Conservation (phyloP, 2,113 vertebrate genomes). For the Mormoops blainvillei region DNA sequence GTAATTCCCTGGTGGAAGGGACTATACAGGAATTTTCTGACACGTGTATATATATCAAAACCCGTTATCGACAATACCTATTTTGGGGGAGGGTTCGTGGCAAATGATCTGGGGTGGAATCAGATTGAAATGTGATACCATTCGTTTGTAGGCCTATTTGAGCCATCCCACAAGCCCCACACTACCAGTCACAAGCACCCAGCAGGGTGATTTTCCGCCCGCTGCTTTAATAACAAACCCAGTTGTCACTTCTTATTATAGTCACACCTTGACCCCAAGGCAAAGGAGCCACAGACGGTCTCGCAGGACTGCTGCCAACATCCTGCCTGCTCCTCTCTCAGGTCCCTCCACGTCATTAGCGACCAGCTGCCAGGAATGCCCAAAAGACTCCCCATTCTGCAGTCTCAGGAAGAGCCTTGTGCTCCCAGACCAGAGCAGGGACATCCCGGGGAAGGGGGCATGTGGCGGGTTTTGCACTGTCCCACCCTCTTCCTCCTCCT, state of each 20-base stretch:
- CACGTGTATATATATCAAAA: not conserved
- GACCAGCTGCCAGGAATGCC: slow-evolving; percentile 13
- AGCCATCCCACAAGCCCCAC: not conserved
- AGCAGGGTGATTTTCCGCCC: not conserved
- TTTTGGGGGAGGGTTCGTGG: not conserved
- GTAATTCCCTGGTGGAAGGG: not conserved
- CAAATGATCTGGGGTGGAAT: not conserved
- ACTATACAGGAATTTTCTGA: not conserved
- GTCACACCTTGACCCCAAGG: slow-evolving; percentile 62
- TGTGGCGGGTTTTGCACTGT: not conserved
- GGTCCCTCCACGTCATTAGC: slow-evolving; percentile 51
- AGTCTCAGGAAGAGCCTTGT: slow-evolving; percentile 38
- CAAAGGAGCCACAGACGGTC: slow-evolving; percentile 54
- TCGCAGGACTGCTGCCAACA: slow-evolving; percentile 44
- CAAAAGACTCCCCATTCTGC: slow-evolving; percentile 27
- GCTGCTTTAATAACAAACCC: not conserved
- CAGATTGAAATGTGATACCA: not conserved
- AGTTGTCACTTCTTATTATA: slow-evolving; percentile 55
- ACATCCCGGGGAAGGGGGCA: not conserved
- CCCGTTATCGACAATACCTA: not conserved
- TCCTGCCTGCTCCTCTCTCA: slow-evolving; percentile 60
- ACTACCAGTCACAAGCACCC: not conserved
- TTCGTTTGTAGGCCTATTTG: not conserved
- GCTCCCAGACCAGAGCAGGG: not conserved
- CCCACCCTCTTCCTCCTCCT: not conserved